A percentile compares a stretch with the other conserved stretches of the same genome.
Evolutionary conservation across 2,797 vertebrate genomes (phyloP).

Genomic region (Zenarchopterus dispar): DNA sequence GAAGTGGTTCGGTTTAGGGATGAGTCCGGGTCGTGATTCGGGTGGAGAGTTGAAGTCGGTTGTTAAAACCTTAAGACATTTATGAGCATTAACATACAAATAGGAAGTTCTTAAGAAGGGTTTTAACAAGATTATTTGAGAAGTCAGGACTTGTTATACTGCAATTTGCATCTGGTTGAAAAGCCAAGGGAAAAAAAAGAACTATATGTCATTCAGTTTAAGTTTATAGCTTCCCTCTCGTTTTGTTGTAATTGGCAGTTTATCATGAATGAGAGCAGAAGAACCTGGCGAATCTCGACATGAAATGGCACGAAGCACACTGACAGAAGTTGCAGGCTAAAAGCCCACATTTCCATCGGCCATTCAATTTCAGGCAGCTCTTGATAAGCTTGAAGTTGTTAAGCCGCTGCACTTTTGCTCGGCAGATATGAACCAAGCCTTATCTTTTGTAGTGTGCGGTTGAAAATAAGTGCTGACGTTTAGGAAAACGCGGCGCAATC

Average conservation of each 20-base stretch:
- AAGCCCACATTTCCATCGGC: constrained; percentile 14
- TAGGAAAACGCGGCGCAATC: constrained; percentile 36
- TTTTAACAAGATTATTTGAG: no score
- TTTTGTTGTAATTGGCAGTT: background rate
- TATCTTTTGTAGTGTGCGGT: constrained; percentile 20
- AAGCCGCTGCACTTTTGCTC: constrained; percentile 31
- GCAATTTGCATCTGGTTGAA: no score
- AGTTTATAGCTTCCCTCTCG: no score
- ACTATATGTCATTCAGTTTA: no score
- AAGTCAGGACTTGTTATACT: no score
- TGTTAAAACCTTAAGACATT: no score
- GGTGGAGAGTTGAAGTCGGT: no score
- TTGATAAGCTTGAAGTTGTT: constrained; percentile 49
- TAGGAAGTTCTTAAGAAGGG: no score
- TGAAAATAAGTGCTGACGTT: constrained; percentile 52
- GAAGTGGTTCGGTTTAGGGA: no score
- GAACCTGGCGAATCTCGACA: constrained; percentile 33
- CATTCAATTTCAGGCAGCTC: constrained; percentile 31
- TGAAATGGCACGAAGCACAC: constrained; percentile 34
- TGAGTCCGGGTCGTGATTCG: no score
- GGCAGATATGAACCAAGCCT: constrained; percentile 31
- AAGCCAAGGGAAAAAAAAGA: no score
- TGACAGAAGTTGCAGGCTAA: constrained; percentile 13
- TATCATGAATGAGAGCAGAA: constrained; percentile 6
- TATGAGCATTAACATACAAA: no score